A percentile compares a stretch with the other conserved stretches of the same genome.
Evolutionary conservation across 2,113 vertebrate genomes (phyloP).

Genomic region (Eupsittula cactorum): DNA sequence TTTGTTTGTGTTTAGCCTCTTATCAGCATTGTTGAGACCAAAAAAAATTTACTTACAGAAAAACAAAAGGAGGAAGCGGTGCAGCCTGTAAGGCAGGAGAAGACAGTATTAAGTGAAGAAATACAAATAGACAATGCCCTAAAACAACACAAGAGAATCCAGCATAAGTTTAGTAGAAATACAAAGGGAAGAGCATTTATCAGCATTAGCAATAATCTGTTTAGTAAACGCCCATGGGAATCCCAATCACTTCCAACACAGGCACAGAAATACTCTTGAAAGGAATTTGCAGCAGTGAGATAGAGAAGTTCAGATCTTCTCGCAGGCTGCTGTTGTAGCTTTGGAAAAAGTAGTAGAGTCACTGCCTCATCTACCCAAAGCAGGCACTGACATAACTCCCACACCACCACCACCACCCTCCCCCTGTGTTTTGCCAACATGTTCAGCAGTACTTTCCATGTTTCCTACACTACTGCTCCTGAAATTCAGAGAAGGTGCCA

Average conservation of each 20-base stretch:
- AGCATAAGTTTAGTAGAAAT: neutral
- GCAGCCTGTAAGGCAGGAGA: neutral
- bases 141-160: neutral
- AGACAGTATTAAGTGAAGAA: neutral
- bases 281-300: neutral
- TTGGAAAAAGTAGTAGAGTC: neutral
- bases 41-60: neutral
- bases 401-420: neutral
- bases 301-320: neutral
- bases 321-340: neutral
- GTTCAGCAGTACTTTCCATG: neutral
- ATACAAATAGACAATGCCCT: neutral
- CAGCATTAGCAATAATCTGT: neutral
- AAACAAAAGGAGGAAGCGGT: slow-evolving; percentile 50
- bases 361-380: neutral
- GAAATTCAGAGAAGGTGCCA: neutral
- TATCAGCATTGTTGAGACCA: slow-evolving; percentile 15
- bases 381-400: neutral
- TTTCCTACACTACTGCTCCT: neutral
- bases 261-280: neutral
- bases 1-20: neutral
- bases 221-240: neutral
- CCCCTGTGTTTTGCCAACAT: neutral
- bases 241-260: neutral
- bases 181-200: neutral